These are phyloP conservation scores for Pempheris klunzingeri DNA, from an alignment of 2,797 vertebrate species.

Conservation along the genomic window DNA sequence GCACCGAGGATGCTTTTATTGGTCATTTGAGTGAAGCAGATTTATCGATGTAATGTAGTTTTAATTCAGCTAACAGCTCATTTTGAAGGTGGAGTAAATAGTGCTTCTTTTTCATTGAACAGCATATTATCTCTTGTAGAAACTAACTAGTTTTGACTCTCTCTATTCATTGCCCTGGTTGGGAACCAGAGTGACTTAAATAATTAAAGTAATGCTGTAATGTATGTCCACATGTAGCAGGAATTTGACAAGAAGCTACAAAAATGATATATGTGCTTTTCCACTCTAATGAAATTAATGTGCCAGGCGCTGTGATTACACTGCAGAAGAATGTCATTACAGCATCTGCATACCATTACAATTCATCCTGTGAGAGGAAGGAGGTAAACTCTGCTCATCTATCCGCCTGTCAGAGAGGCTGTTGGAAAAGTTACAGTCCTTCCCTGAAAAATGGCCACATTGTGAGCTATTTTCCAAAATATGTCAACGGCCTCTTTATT, in stretches of 20 bases:
- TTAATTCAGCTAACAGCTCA: neutral
- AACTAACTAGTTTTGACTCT: neutral
- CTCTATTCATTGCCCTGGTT: constrained; percentile 32
- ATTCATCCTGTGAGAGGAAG: constrained; percentile 69
- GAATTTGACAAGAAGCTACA: constrained; percentile 65
- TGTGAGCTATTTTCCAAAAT: constrained; percentile 35
- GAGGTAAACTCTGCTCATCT: constrained; percentile 71
- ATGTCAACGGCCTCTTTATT: constrained; percentile 43
- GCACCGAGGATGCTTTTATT: neutral
- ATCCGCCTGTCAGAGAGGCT: constrained; percentile 56
- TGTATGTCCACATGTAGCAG: constrained; percentile 45
- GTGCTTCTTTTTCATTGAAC: neutral
- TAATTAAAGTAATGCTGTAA: constrained; percentile 56
- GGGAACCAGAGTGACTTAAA: constrained; percentile 44
- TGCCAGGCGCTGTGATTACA: constrained; percentile 64
- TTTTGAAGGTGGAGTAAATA: constrained; percentile 9
- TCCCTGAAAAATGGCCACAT: constrained; percentile 41
- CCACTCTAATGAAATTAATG: constrained; percentile 69
- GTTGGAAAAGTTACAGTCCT: constrained; percentile 49
- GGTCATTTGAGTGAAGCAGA: neutral
- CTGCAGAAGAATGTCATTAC: constrained; percentile 69
- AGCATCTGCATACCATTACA: constrained; percentile 73
- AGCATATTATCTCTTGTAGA: constrained; percentile 5
- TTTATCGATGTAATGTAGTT: neutral
- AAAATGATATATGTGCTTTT: constrained; percentile 76